phyloP scores from a whole-genome alignment of 2,888 invertebrate genomes.

The Protonemura montana region DNA sequence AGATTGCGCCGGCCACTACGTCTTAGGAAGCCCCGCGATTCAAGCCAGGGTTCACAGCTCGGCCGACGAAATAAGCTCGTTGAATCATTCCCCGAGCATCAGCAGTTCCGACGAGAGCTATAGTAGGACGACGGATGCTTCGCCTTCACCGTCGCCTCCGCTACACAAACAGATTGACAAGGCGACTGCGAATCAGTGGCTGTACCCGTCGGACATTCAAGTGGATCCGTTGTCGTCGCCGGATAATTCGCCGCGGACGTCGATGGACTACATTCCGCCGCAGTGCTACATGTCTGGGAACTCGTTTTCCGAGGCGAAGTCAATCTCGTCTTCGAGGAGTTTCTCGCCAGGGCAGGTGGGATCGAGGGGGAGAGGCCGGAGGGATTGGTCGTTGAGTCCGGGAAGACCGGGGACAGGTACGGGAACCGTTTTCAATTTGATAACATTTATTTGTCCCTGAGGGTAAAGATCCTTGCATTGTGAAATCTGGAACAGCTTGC shows the following conservation, averaged over 20 bases:
- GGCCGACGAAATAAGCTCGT: conserved; percentile 82
- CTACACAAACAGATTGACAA: conserved; percentile 56
- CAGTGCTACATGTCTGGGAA: conserved; percentile 57
- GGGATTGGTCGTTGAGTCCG: conserved; percentile 46
- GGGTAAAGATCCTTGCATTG: too few relatives aligned
- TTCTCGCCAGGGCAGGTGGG: conserved; percentile 52
- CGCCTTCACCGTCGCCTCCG: conserved; percentile 63
- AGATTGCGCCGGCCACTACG: conserved; percentile 50
- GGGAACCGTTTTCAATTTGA: too few relatives aligned
- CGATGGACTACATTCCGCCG: conserved; percentile 63
- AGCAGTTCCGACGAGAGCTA: conserved; percentile 87
- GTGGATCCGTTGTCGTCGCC: conserved; percentile 59
- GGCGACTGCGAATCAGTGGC: conserved; percentile 65
- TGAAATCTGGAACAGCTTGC: too few relatives aligned
- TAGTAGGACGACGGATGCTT: conserved; percentile 80
- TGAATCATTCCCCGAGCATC: conserved; percentile 82
- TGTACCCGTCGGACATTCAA: conserved; percentile 71
- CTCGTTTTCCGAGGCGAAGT: conserved; percentile 49
- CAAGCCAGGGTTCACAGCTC: conserved; percentile 72
- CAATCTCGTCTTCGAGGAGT: conserved; percentile 52
- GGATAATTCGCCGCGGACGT: conserved; percentile 61
- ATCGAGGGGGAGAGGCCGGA: conserved; percentile 38
- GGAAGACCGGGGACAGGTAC: background rate
- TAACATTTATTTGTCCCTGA: too few relatives aligned
- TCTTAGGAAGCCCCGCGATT: conserved; percentile 19